Evolutionary conservation across 1,140 invertebrate species (phyloP).

Genomic region (Venturia canescens): DNA sequence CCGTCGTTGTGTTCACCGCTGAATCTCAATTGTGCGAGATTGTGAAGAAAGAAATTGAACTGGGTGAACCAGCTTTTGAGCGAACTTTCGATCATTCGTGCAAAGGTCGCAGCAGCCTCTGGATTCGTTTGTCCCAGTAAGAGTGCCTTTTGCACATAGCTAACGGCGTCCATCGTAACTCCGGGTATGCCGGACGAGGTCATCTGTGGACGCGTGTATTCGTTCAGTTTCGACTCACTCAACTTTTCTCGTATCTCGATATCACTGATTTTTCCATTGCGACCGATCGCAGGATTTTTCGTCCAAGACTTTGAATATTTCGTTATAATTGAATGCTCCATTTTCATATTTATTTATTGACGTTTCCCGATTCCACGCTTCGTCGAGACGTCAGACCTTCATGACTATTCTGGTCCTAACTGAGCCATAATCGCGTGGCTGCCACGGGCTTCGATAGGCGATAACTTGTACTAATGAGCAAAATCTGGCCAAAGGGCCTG

Average conservation of each 20-base stretch:
- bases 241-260: constrained; percentile 63
- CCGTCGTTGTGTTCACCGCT: constrained; percentile 90
- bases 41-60: constrained; percentile 98
- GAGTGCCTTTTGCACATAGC: constrained; percentile 94
- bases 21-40: constrained; percentile 95
- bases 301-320: constrained; percentile 21
- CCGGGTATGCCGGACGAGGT: constrained; percentile 95
- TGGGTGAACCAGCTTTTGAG: constrained; percentile 94
- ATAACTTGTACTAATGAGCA: constrained; percentile 64
- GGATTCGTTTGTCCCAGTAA: constrained; percentile 93
- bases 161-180: constrained; percentile 93
- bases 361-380: background rate
- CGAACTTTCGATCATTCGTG: constrained; percentile 93
- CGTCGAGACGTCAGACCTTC: constrained; percentile 24
- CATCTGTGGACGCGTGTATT: constrained; percentile 84
- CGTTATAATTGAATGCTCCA: constrained; percentile 54
- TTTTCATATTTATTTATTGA: constrained; percentile 40
- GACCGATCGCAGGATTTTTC: background rate
- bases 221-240: constrained; percentile 64
- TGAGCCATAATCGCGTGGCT: constrained; percentile 42
- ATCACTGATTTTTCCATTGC: constrained; percentile 57
- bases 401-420: constrained; percentile 45
- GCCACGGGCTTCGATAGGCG: constrained; percentile 45
- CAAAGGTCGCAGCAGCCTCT: constrained; percentile 95
- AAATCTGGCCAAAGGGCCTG: constrained; percentile 49